phyloP scores from a whole-genome alignment of 2,888 invertebrate species.

The Leptinotarsa haldemani region DNA sequence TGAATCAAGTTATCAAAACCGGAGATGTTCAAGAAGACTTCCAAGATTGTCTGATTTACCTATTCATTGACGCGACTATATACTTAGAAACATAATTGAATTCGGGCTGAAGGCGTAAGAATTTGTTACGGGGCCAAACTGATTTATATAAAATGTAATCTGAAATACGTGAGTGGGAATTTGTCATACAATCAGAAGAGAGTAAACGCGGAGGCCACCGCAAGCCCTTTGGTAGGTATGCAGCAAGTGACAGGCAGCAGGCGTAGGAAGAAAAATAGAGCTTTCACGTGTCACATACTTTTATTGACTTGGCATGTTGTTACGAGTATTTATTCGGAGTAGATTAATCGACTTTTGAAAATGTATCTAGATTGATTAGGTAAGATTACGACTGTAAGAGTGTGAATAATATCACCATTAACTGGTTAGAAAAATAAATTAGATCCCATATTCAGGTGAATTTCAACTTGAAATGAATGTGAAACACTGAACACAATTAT shows the following conservation, averaged over 20 bases:
- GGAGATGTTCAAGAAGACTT: no score
- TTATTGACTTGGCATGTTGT: slow-evolving; percentile 13
- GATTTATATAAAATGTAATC: slow-evolving; percentile 11
- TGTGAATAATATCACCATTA: background rate
- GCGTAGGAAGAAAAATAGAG: slow-evolving; percentile 17
- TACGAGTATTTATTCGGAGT: background rate
- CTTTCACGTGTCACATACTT: slow-evolving; percentile 16
- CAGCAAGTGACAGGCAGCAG: slow-evolving; percentile 1
- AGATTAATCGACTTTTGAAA: slow-evolving; percentile 16
- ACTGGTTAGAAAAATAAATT: background rate
- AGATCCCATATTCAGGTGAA: background rate
- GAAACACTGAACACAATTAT: no score
- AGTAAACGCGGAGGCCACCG: background rate
- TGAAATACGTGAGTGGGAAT: slow-evolving; percentile 11
- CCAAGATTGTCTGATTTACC: no score
- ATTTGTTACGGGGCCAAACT: slow-evolving; percentile 9
- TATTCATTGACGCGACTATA: background rate
- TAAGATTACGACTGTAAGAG: background rate
- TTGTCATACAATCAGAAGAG: background rate
- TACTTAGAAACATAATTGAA: background rate
- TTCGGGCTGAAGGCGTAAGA: background rate
- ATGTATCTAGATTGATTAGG: background rate
- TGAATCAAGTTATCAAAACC: no score
- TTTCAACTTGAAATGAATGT: background rate
- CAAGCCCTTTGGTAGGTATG: background rate